Evolutionary conservation across 2,797 vertebrate genomes (phyloP).

Genomic region (Pseudochirops cupreus): DNA sequence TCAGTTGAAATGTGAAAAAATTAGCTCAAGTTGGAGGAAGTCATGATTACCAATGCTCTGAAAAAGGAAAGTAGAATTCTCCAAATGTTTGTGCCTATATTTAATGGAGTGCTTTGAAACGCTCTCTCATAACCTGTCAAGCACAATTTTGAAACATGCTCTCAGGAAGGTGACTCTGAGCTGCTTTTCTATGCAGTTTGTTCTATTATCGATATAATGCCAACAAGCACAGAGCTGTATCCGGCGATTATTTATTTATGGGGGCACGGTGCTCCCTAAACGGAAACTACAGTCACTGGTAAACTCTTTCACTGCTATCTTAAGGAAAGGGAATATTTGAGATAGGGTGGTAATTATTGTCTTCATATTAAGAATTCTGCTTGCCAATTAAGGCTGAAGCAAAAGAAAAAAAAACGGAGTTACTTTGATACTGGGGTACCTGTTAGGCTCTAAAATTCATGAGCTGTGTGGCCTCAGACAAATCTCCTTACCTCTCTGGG

Average conservation of each 20-base stretch:
- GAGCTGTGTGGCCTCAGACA: background rate
- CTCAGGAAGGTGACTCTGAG: constrained; percentile 41
- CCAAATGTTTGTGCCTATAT: background rate
- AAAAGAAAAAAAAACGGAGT: constrained; percentile 57
- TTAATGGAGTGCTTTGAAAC: constrained; percentile 37
- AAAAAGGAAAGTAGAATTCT: constrained; percentile 6
- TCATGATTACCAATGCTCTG: background rate
- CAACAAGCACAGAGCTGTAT: constrained; percentile 34
- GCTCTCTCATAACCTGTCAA: constrained; percentile 62
- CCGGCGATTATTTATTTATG: constrained; percentile 66
- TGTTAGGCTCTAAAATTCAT: background rate
- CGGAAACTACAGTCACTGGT: constrained; percentile 12
- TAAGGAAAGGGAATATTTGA: constrained; percentile 52
- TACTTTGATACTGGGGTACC: background rate
- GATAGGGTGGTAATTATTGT: constrained; percentile 65
- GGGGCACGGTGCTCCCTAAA: constrained; percentile 30
- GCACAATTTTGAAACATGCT: constrained; percentile 65
- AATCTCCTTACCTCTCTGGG: background rate
- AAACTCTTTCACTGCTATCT: constrained; percentile 27
- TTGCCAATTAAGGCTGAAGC: constrained; percentile 47
- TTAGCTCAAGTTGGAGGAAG: constrained; percentile 21
- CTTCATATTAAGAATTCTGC: constrained; percentile 55
- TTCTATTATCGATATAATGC: constrained; percentile 42
- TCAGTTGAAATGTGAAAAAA: background rate
- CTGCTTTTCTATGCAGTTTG: constrained; percentile 18